Percentiles rank a stretch among this genome's conserved stretches.
phyloP scores from a whole-genome alignment of 2,888 invertebrate genomes.

The Cartodere bifasciata region DNA sequence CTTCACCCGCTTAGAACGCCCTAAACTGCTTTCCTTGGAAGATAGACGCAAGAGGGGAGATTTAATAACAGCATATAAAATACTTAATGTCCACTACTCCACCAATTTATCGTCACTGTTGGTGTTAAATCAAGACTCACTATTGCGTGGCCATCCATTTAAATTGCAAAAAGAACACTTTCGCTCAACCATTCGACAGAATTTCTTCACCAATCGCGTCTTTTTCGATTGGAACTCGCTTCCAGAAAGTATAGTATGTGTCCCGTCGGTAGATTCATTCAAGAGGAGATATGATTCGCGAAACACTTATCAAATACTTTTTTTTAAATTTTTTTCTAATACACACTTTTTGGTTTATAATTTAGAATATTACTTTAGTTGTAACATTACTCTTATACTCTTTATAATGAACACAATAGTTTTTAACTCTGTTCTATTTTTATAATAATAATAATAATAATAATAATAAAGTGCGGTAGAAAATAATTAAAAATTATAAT shows the following conservation, averaged over 20 bases:
- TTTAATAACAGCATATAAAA: not conserved
- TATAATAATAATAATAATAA: no score
- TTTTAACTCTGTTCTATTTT: no score
- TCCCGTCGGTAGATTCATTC: not conserved
- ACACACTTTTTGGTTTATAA: no score
- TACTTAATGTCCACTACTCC: not conserved
- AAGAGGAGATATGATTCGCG: no score
- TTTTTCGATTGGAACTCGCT: not conserved
- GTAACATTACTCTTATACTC: no score
- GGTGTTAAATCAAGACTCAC: conserved; percentile 1
- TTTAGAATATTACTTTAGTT: no score
- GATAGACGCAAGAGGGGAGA: not conserved
- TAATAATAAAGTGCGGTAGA: no score
- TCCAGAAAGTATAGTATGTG: not conserved
- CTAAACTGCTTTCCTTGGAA: not conserved
- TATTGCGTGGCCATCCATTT: not conserved
- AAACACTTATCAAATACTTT: no score
- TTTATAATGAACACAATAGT: no score
- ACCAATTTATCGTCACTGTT: not conserved
- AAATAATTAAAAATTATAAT: no score
- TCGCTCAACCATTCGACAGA: conserved; percentile 3
- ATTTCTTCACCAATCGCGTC: conserved; percentile 4
- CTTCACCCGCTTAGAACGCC: not conserved
- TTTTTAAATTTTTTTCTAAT: no score
- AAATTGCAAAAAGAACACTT: conserved; percentile 2